Evolutionary conservation across 1,140 invertebrate species (phyloP).

Genomic region (Stegodyphus dumicola): DNA sequence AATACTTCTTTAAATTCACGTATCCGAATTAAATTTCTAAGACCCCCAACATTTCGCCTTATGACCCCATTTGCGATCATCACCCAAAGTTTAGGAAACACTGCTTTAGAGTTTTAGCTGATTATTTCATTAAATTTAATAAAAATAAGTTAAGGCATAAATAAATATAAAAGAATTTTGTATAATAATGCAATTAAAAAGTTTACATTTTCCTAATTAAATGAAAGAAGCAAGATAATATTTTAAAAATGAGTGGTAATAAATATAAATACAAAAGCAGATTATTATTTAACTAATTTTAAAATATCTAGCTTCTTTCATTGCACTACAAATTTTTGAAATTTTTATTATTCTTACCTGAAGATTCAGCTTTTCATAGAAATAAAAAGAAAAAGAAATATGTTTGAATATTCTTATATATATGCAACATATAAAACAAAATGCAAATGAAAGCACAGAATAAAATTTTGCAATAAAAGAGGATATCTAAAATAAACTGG

Average conservation of each 20-base stretch:
- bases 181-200: background rate
- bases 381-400: constrained; percentile 49
- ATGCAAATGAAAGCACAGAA: background rate
- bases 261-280: background rate
- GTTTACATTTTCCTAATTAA: background rate
- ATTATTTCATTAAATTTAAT: no score
- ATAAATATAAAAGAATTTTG: no score
- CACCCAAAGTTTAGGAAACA: no score
- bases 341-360: constrained; percentile 55
- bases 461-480: background rate
- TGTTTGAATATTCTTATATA: constrained; percentile 35
- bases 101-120: no score
- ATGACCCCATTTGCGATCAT: no score
- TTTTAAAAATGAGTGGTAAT: background rate
- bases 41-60: no score
- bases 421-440: constrained; percentile 1
- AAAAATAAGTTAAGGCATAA: no score
- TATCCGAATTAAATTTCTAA: no score
- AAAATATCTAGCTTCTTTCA: constrained; percentile 11
- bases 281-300: background rate
- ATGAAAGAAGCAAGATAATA: constrained; percentile 33
- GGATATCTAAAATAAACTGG: no score
- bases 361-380: constrained; percentile 38
- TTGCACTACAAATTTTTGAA: constrained; percentile 10
- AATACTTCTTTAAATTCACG: no score